A percentile compares a stretch with the other conserved stretches of the same genome.
Conservation (phyloP, 1,140 invertebrate genomes). For the Drosophila kepulauana region DNA sequence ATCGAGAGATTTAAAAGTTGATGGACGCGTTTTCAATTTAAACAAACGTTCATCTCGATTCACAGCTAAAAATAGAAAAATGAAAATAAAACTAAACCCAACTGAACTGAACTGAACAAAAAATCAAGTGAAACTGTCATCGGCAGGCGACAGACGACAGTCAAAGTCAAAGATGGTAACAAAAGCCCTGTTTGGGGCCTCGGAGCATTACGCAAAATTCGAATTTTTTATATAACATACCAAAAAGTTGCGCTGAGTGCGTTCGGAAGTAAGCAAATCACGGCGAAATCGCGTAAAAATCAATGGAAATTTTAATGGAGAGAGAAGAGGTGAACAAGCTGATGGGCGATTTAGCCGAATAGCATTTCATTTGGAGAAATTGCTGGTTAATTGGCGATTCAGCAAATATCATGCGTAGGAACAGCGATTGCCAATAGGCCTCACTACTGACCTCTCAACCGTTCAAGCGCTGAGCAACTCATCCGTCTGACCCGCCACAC, state of each 20-base stretch:
- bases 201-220: conserved; percentile 48
- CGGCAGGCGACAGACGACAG: conserved; percentile 40
- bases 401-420: conserved; percentile 70
- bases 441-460: neutral
- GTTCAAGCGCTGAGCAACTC: neutral
- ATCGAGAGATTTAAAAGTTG: conserved; percentile 26
- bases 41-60: conserved; percentile 22
- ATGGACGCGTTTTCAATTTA: conserved; percentile 13
- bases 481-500: neutral
- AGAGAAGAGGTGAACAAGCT: neutral
- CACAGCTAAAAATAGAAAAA: conserved; percentile 12
- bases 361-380: conserved; percentile 61
- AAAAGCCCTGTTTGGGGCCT: neutral
- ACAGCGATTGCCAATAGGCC: neutral
- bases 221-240: conserved; percentile 36
- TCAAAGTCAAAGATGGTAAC: conserved; percentile 55
- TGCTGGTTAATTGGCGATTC: conserved; percentile 80
- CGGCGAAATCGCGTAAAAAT: conserved; percentile 43
- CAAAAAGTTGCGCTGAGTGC: conserved; percentile 33
- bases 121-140: conserved; percentile 59
- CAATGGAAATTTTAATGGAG: conserved; percentile 38
- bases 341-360: conserved; percentile 10
- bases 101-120: neutral
- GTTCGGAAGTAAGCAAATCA: neutral
- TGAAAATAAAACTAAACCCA: neutral